These are phyloP conservation scores for Stenoptilia bipunctidactyla DNA, from an alignment of 2,888 invertebrate genomes.

Conservation along the genomic window DNA sequence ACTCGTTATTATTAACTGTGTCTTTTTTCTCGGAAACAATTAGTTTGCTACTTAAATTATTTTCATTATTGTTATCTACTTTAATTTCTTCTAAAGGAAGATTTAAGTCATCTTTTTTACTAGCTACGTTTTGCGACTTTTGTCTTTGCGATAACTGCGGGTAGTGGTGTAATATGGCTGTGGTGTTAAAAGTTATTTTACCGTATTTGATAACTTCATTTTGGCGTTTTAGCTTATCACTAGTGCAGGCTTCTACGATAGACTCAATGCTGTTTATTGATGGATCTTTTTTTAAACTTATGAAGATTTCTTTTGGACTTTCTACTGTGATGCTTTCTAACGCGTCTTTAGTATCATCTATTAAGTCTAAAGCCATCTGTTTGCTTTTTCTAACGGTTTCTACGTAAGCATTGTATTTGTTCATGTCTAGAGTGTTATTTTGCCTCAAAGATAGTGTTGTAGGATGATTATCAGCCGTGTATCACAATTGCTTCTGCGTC, in stretches of 20 bases:
- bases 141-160: slow-evolving; percentile 41
- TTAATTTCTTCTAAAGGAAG: slow-evolving; percentile 22
- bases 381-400: slow-evolving; percentile 51
- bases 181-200: slow-evolving; percentile 60
- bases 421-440: slow-evolving; percentile 59
- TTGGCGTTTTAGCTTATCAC: slow-evolving; percentile 36
- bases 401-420: slow-evolving; percentile 55
- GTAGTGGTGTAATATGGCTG: slow-evolving; percentile 59
- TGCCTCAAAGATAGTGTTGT: slow-evolving; percentile 59
- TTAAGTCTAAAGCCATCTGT: slow-evolving; percentile 46
- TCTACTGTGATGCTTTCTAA: slow-evolving; percentile 31
- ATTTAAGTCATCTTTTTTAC: slow-evolving; percentile 42
- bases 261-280: slow-evolving; percentile 31
- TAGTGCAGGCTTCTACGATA: slow-evolving; percentile 41
- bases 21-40: slow-evolving; percentile 18
- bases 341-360: slow-evolving; percentile 50
- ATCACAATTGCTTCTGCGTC: slow-evolving; percentile 60
- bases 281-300: slow-evolving; percentile 15
- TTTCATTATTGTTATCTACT: slow-evolving; percentile 44
- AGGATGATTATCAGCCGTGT: slow-evolving; percentile 57
- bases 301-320: slow-evolving; percentile 18
- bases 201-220: slow-evolving; percentile 53
- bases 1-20: slow-evolving; percentile 46
- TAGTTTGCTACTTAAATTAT: slow-evolving; percentile 22
- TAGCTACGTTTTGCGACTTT: slow-evolving; percentile 1